Percentiles rank a stretch among this genome's conserved stretches.
Evolutionary conservation across 2,888 invertebrate species (phyloP).

Genomic region (Plemyria rubiginata): DNA sequence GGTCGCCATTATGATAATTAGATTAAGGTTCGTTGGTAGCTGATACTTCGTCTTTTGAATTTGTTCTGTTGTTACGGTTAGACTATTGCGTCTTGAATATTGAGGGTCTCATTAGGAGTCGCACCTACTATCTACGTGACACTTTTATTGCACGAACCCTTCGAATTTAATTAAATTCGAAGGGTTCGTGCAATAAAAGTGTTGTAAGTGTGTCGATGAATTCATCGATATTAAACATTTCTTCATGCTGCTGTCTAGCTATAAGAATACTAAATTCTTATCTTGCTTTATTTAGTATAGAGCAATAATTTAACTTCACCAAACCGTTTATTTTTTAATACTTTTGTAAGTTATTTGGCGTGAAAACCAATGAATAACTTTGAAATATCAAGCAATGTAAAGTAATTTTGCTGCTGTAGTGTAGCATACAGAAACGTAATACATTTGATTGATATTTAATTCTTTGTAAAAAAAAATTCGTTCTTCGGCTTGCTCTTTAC

Average conservation of each 20-base stretch:
- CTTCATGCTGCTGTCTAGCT: slow-evolving; percentile 44
- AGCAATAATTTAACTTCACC: neutral
- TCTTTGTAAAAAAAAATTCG: too few species aligned
- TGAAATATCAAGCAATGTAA: too few species aligned
- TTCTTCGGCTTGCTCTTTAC: too few species aligned
- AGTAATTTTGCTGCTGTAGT: too few species aligned
- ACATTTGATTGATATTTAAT: too few species aligned
- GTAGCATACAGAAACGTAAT: too few species aligned
- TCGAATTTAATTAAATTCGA: slow-evolving; percentile 33
- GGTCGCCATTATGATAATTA: slow-evolving; percentile 84
- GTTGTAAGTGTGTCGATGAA: too few species aligned
- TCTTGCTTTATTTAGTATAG: neutral
- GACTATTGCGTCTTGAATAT: slow-evolving; percentile 79
- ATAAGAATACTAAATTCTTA: neutral
- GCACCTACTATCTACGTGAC: slow-evolving; percentile 81
- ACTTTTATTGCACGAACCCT: slow-evolving; percentile 60
- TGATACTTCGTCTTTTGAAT: slow-evolving; percentile 82
- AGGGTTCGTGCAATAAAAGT: too few species aligned
- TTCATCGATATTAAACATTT: slow-evolving; percentile 60
- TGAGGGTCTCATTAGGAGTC: slow-evolving; percentile 81
- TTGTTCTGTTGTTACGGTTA: slow-evolving; percentile 81
- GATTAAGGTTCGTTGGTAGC: slow-evolving; percentile 77
- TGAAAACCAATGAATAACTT: too few species aligned
- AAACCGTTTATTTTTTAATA: too few species aligned
- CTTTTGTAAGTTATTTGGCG: too few species aligned